Evolutionary conservation across 1,140 invertebrate genomes (phyloP).

Genomic region (Drosophila repletoides): DNA sequence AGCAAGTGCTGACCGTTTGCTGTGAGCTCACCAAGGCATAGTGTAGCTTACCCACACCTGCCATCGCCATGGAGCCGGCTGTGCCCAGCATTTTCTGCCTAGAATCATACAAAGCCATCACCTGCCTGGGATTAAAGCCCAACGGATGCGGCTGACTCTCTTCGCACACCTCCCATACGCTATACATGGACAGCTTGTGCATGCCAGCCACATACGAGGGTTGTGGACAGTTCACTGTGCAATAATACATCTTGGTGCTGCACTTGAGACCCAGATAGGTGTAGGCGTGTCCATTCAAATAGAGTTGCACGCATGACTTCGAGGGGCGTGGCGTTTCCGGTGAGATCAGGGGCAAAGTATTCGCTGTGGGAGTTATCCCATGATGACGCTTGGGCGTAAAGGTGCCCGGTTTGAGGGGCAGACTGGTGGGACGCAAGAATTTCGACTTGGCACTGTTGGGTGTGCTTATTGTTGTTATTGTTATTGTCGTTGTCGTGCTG

Average conservation of each 20-base stretch:
- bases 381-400: constrained; percentile 90
- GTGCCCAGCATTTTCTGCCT: constrained; percentile 86
- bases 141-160: constrained; percentile 88
- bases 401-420: constrained; percentile 91
- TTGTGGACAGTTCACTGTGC: constrained; percentile 95
- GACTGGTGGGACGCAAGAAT: constrained; percentile 90
- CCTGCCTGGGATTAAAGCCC: constrained; percentile 87
- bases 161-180: constrained; percentile 94
- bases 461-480: background rate
- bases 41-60: constrained; percentile 38
- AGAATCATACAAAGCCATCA: constrained; percentile 89
- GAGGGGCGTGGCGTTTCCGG: constrained; percentile 94
- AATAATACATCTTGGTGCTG: constrained; percentile 95
- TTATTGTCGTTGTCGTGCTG: background rate
- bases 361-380: constrained; percentile 89
- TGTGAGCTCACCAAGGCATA: constrained; percentile 63
- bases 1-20: constrained; percentile 62
- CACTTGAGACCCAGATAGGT: constrained; percentile 95
- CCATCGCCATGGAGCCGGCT: constrained; percentile 47
- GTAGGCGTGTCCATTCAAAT: constrained; percentile 95
- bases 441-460: constrained; percentile 71
- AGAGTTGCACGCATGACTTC: constrained; percentile 93
- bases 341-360: constrained; percentile 90
- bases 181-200: constrained; percentile 98
- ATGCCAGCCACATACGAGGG: constrained; percentile 97